Percentiles rank a stretch among this genome's conserved stretches.
Evolutionary conservation across 1,140 invertebrate genomes (phyloP).

Genomic region (Temnothorax curvispinosus): DNA sequence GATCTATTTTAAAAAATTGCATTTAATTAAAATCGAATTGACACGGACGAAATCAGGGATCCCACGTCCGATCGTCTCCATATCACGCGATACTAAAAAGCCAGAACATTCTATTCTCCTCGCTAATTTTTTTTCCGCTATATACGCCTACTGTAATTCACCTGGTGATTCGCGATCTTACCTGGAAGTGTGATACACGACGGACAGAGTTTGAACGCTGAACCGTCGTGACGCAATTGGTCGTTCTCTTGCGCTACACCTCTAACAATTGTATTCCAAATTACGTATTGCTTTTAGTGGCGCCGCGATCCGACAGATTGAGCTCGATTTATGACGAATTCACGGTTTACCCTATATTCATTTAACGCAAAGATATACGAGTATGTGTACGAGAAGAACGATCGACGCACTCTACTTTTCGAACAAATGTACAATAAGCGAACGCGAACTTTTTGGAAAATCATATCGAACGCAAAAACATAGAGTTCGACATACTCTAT

Average conservation of each 20-base stretch:
- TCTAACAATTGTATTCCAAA: conserved; percentile 27
- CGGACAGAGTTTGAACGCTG: not conserved
- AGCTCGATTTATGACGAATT: conserved; percentile 38
- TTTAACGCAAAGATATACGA: not conserved
- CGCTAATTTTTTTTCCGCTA: conserved; percentile 35
- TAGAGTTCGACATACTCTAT: not conserved
- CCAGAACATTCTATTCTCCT: conserved; percentile 41
- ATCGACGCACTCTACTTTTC: not conserved
- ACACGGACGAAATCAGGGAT: conserved; percentile 43
- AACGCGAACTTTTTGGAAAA: not conserved
- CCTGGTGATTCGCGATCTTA: conserved; percentile 16
- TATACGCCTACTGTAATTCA: conserved; percentile 3
- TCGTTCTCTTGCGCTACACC: conserved; percentile 3
- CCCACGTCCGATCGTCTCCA: conserved; percentile 16
- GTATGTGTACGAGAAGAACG: conserved; percentile 16
- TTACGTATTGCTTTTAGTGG: conserved; percentile 46
- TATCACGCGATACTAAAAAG: conserved; percentile 29
- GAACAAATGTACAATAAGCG: conserved; percentile 14
- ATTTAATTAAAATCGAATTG: conserved; percentile 46
- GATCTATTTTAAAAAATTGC: conserved; percentile 8
- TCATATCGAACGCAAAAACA: not conserved
- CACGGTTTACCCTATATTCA: conserved; percentile 11
- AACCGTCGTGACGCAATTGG: conserved; percentile 4
- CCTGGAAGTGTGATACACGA: not conserved
- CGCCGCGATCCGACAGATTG: conserved; percentile 23